Percentiles rank a stretch among this genome's conserved stretches.
Evolutionary conservation across 1,140 invertebrate species (phyloP).

Genomic region (Drosophila erecta): DNA sequence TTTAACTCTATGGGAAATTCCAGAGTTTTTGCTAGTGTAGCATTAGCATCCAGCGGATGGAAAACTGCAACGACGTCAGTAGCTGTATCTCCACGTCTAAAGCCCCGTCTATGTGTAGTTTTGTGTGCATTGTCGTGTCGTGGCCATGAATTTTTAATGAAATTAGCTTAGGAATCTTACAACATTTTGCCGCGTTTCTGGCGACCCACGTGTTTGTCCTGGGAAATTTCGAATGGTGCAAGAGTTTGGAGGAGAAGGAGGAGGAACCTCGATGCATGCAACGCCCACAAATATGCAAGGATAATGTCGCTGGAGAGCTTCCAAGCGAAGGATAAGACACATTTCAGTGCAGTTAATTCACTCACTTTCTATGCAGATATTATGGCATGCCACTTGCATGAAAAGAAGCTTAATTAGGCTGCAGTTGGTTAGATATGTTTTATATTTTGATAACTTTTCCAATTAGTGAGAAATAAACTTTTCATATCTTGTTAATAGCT

Average conservation of each 20-base stretch:
- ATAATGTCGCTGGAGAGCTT: slow-evolving; percentile 23
- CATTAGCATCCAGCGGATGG: slow-evolving; percentile 3
- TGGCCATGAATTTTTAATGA: slow-evolving; percentile 82
- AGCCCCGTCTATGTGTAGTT: slow-evolving; percentile 26
- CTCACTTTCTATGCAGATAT: neutral
- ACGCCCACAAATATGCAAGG: slow-evolving; percentile 52
- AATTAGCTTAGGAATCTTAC: slow-evolving; percentile 77
- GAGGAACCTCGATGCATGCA: slow-evolving; percentile 13
- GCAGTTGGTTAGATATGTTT: neutral
- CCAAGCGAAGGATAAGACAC: neutral
- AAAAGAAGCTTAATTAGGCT: slow-evolving; percentile 4
- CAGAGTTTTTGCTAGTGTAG: neutral
- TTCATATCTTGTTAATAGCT: neutral
- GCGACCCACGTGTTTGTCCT: slow-evolving; percentile 50
- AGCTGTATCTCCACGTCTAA: slow-evolving; percentile 14
- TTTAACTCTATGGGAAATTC: neutral
- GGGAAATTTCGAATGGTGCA: slow-evolving; percentile 46
- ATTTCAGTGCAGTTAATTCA: slow-evolving; percentile 1
- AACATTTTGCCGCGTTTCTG: slow-evolving; percentile 51
- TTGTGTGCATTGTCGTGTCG: slow-evolving; percentile 56
- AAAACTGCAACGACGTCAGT: slow-evolving; percentile 28
- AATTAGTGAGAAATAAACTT: neutral
- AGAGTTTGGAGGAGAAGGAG: neutral
- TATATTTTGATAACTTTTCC: neutral
- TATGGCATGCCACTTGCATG: neutral